Percentiles rank a stretch among this genome's conserved stretches.
Evolutionary conservation across 2,888 invertebrate genomes (phyloP).

Genomic region (Zeuzera pyrina): DNA sequence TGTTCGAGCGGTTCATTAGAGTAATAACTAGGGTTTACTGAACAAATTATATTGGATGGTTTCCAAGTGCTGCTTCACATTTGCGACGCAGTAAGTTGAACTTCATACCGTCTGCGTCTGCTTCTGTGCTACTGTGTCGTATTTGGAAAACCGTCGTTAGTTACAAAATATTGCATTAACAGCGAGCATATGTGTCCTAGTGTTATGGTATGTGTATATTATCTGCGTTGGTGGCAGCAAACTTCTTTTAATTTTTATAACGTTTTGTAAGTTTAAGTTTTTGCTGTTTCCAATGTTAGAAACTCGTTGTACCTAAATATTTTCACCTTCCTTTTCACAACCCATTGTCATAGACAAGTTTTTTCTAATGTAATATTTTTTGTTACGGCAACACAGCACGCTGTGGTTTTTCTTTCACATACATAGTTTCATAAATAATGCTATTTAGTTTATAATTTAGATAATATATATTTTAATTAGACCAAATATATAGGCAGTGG

Average conservation of each 20-base stretch:
- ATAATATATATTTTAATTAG: conserved; percentile 10
- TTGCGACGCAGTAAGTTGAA: not conserved
- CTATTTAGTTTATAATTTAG: conserved; percentile 20
- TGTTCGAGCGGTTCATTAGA: conserved; percentile 48
- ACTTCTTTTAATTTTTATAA: conserved; percentile 3
- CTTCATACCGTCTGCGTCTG: not conserved
- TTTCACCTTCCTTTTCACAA: not conserved
- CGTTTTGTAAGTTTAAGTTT: not conserved
- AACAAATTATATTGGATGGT: conserved; percentile 15
- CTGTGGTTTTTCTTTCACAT: too few relatives aligned
- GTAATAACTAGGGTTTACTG: conserved; percentile 20
- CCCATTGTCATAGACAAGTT: not conserved
- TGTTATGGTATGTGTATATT: conserved; percentile 5
- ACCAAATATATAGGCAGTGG: conserved; percentile 53
- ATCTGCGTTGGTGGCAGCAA: conserved; percentile 11
- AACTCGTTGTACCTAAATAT: too few relatives aligned
- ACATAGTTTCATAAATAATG: conserved; percentile 14
- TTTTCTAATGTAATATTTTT: too few relatives aligned
- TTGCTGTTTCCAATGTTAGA: not conserved
- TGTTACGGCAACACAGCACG: too few relatives aligned
- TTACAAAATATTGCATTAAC: conserved; percentile 7
- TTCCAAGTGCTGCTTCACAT: conserved; percentile 1
- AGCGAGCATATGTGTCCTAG: conserved; percentile 7
- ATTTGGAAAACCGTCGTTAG: conserved; percentile 6
- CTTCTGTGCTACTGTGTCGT: not conserved